Evolutionary conservation across 2,888 invertebrate genomes (phyloP), one percentile per base, ranked within the genome.

Genomic region (Dioctria rufipes): DNA sequence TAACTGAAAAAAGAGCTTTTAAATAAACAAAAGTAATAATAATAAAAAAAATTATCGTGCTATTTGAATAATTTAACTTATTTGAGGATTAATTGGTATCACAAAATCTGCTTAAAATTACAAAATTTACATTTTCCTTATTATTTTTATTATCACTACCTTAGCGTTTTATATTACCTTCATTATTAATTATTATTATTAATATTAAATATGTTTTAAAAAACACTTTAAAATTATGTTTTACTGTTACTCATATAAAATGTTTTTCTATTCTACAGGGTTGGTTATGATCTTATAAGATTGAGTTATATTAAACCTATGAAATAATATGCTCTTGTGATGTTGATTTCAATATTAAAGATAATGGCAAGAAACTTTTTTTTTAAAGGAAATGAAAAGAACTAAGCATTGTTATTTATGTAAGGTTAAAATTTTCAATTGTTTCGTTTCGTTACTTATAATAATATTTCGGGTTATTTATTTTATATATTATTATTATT

Each of bases 51-150:
- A 73, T 73, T 54, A 2, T n/a, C 11, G 54, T 3, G n/a, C 5
- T 54, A 54, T 54, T n/a, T 11, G 51, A 69, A 51, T 25, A 25
- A 25, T 25, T 25, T 25, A 25, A 69, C 69, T 69, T 69, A 69
- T 69, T 49, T 37, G 67, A 60, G 42, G 11, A 73, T 58, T 58
- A 13, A 58, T 8, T 60, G 58, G 73, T 73, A 73, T 73, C 73
- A 73, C 73, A 73, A 73, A 71, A 73, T 73, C 58, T 73, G 58
- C 73, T 73, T 73, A 73, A 60, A n/a, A 73, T 73, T 73, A 73
- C 25, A 58, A 58, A 73, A 58, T 73, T 5, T 73, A 73, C 73
- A 73, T 60, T 58, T 11, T 51, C 43, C 42, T 73, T 73, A 73
- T 42, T 25, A 58, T 51, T 13, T 6, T 25, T 54, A 13, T 58